Evolutionary conservation across 2,797 vertebrate species (phyloP).

Genomic region (Anguilla megastoma): DNA sequence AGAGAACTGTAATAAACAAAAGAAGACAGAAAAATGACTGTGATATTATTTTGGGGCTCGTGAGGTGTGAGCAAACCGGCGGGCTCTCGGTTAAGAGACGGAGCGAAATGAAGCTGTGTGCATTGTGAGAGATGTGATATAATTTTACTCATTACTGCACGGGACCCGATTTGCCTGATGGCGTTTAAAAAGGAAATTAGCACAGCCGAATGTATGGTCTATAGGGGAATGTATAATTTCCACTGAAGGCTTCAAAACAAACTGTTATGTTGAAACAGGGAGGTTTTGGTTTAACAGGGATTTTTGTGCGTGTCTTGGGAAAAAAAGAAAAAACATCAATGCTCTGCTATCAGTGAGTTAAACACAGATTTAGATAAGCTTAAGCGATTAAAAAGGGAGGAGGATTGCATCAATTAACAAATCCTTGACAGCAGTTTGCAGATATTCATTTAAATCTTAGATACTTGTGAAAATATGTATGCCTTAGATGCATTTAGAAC

Average conservation of each 20-base stretch:
- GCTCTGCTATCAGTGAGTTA: conserved; percentile 68
- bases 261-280: conserved; percentile 1
- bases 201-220: not conserved
- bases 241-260: not conserved
- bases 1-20: not conserved
- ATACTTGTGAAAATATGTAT: conserved; percentile 51
- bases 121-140: not conserved
- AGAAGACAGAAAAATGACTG: conserved; percentile 3
- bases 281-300: conserved; percentile 64
- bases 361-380: conserved; percentile 71
- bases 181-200: conserved; percentile 31
- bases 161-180: conserved; percentile 28
- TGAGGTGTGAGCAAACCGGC: not conserved
- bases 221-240: not conserved
- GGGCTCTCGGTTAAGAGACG: not conserved
- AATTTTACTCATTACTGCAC: not conserved
- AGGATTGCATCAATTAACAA: conserved; percentile 73
- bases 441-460: conserved; percentile 65
- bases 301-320: conserved; percentile 57
- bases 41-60: not conserved
- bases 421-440: conserved; percentile 66
- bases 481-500: conserved; percentile 56
- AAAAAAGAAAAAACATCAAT: conserved; percentile 48
- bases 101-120: not conserved
- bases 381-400: conserved; percentile 74